These are phyloP conservation scores for Glaucopsyche alexis DNA, from an alignment of 2,888 invertebrate genomes.

Conservation along the genomic window DNA sequence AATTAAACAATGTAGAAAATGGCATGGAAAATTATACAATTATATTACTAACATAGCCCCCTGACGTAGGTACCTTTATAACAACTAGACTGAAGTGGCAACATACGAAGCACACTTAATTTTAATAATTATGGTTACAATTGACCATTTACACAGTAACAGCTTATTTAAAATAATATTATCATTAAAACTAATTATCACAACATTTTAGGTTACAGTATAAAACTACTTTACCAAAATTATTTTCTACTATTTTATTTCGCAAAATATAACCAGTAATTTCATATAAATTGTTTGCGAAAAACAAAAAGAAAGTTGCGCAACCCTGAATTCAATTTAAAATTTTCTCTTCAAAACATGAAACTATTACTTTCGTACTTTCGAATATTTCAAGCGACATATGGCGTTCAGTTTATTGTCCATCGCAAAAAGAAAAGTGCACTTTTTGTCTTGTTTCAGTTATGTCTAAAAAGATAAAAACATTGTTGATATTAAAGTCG, in stretches of 20 bases:
- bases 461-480: conserved; percentile 3
- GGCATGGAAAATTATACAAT: not conserved
- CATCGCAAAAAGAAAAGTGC: conserved; percentile 8
- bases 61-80: not conserved
- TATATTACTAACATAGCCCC: not conserved
- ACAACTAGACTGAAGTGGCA: not conserved
- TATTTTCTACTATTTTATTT: not conserved
- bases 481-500: not conserved
- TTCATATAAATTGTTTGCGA: not conserved
- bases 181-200: not conserved
- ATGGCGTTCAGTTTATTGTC: not conserved
- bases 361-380: conserved; percentile 20
- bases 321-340: conserved; percentile 20
- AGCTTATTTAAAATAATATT: not conserved
- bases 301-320: conserved; percentile 5
- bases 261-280: not conserved
- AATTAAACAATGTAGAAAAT: not conserved
- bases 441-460: conserved; percentile 14
- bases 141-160: not conserved
- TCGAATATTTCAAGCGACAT: conserved; percentile 16
- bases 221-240: not conserved
- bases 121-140: conserved; percentile 1
- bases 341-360: conserved; percentile 16
- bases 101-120: not conserved
- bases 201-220: too few relatives aligned